Evolutionary conservation across 2,888 invertebrate species (phyloP).

Genomic region (Cyclophora albipunctata): DNA sequence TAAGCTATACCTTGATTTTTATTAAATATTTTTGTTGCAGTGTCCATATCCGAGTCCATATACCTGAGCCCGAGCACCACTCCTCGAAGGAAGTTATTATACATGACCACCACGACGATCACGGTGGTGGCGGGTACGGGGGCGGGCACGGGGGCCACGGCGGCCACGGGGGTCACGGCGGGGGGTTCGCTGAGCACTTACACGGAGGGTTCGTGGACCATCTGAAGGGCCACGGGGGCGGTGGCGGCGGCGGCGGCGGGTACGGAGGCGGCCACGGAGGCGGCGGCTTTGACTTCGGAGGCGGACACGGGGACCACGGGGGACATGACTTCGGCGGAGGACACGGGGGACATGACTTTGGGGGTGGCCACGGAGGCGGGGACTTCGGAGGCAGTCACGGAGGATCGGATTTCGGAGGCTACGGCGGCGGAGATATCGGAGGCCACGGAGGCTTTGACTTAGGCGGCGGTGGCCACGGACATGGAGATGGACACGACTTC

Average conservation of each 20-base stretch:
- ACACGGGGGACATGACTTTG: conserved; percentile 26
- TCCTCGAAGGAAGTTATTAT: conserved; percentile 62
- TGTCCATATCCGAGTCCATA: conserved; percentile 74
- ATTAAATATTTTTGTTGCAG: conserved; percentile 46
- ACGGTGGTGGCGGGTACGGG: conserved; percentile 16
- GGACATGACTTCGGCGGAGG: conserved; percentile 36
- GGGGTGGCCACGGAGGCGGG: conserved; percentile 32
- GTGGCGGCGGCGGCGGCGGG: conserved; percentile 37
- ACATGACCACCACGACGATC: conserved; percentile 52
- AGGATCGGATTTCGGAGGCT: conserved; percentile 27
- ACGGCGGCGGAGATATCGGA: conserved; percentile 23
- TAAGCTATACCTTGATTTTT: background rate
- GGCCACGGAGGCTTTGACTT: conserved; percentile 18
- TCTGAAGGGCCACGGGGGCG: conserved; percentile 31
- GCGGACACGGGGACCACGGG: conserved; percentile 24
- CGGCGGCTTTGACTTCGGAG: conserved; percentile 16
- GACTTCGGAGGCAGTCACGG: conserved; percentile 26
- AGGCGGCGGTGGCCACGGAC: conserved; percentile 34
- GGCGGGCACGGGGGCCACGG: conserved; percentile 28
- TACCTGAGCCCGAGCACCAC: conserved; percentile 63
- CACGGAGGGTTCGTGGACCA: conserved; percentile 51
- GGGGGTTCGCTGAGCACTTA: conserved; percentile 36
- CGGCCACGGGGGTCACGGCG: conserved; percentile 29
- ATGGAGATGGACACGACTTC: conserved; percentile 8
- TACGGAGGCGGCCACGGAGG: conserved; percentile 45